Conservation (phyloP, 2,888 invertebrate genomes). For the Volucella bombylans region DNA sequence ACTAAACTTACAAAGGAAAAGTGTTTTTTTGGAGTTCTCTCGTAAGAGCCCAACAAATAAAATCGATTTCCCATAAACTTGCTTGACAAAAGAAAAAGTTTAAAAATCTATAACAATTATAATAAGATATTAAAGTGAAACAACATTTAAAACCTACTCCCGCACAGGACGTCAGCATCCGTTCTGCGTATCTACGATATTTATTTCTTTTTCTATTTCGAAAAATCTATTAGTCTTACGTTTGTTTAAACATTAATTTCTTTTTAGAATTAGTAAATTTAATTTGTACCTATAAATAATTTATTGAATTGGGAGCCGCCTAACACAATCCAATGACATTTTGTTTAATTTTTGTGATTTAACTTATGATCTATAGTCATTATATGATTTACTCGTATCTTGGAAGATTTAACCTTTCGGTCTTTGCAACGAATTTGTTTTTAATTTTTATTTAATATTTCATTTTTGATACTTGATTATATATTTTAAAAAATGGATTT, state of each 20-base stretch:
- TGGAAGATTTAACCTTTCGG: slow-evolving; percentile 12
- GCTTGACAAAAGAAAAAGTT: no score
- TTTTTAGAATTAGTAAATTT: neutral
- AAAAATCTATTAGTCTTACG: no score
- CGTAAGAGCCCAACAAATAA: no score
- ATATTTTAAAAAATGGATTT: neutral
- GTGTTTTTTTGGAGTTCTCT: neutral
- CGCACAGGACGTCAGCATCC: slow-evolving; percentile 41
- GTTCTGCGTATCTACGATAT: slow-evolving; percentile 52
- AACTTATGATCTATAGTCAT: slow-evolving; percentile 36
- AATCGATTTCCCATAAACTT: no score
- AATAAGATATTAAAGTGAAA: slow-evolving; percentile 27
- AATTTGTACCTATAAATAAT: neutral
- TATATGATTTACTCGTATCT: slow-evolving; percentile 16
- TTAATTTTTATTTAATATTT: slow-evolving; percentile 12
- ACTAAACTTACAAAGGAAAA: slow-evolving; percentile 4
- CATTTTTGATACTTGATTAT: slow-evolving; percentile 8
- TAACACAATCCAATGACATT: slow-evolving; percentile 35
- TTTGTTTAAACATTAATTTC: neutral
- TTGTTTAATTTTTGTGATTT: slow-evolving; percentile 50
- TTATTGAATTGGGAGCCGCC: neutral
- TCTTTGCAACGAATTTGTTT: slow-evolving; percentile 60
- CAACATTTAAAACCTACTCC: slow-evolving; percentile 32
- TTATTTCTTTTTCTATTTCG: slow-evolving; percentile 36
- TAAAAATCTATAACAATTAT: slow-evolving; percentile 22